These are phyloP conservation scores for Glareola pratincola DNA, from an alignment of 2,113 vertebrate species.

Conservation along the genomic window DNA sequence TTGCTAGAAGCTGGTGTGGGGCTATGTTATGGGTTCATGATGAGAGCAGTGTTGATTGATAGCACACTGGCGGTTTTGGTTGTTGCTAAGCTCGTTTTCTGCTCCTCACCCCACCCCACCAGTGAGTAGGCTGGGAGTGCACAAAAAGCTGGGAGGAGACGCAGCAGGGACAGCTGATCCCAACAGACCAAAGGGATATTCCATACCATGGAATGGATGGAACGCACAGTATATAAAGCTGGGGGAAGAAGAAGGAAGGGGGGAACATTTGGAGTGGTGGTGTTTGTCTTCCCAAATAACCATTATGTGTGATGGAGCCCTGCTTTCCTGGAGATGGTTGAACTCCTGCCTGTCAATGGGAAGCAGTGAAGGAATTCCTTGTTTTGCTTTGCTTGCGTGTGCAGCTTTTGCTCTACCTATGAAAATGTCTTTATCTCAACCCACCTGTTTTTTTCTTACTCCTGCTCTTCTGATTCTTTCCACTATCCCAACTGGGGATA, in stretches of 20 bases:
- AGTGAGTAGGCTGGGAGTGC: not conserved
- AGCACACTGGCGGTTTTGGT: not conserved
- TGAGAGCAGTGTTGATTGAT: not conserved
- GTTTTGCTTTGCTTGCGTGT: not conserved
- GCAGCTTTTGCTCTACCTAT: not conserved
- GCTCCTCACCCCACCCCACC: not conserved
- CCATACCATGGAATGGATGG: not conserved
- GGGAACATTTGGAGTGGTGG: not conserved
- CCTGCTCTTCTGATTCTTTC: not conserved
- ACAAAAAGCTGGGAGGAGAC: not conserved
- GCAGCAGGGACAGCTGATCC: not conserved
- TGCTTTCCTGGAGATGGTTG: not conserved
- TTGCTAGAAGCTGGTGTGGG: not conserved
- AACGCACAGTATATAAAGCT: not conserved
- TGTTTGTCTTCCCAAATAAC: not conserved
- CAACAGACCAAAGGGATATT: not conserved
- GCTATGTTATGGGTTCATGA: not conserved
- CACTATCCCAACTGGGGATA: not conserved
- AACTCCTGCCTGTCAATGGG: not conserved
- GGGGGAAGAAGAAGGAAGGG: not conserved
- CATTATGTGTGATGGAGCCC: not conserved
- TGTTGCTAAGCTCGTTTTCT: not conserved
- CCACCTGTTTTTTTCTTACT: not conserved
- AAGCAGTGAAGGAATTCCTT: not conserved
- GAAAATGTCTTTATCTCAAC: not conserved